A percentile compares a stretch with the other conserved stretches of the same genome.
Conservation (phyloP, 2,888 invertebrate species). For the Parnassius orleans region DNA sequence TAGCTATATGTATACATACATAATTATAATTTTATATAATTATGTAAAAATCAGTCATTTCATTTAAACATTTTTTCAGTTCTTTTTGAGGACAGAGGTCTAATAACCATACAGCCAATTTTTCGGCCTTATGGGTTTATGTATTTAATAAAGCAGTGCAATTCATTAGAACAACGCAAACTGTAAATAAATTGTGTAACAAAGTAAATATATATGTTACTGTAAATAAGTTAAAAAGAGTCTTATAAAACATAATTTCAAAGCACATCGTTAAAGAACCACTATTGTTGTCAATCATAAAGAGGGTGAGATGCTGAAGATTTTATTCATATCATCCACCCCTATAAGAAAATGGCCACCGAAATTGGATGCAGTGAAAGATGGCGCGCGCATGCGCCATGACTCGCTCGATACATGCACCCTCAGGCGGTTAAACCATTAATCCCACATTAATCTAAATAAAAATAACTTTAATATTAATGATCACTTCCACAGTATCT, state of each 20-base stretch:
- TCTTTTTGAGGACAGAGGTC: too few species aligned
- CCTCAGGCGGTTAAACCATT: slow-evolving; percentile 54
- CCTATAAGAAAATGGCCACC: slow-evolving; percentile 65
- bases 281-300: slow-evolving; percentile 9
- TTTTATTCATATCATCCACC: slow-evolving; percentile 40
- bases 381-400: slow-evolving; percentile 72
- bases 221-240: too few species aligned
- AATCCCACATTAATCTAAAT: slow-evolving; percentile 41
- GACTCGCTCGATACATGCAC: slow-evolving; percentile 74
- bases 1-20: too few species aligned
- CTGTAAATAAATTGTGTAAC: too few species aligned
- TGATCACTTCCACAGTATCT: slow-evolving; percentile 12
- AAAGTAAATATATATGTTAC: too few species aligned
- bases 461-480: background rate
- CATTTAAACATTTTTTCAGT: too few species aligned
- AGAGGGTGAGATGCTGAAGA: slow-evolving; percentile 29
- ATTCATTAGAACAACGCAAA: too few species aligned
- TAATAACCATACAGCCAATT: too few species aligned
- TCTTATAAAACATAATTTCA: background rate
- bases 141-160: too few species aligned
- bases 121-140: too few species aligned
- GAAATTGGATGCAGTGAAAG: slow-evolving; percentile 60
- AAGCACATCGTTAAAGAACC: background rate
- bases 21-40: too few species aligned
- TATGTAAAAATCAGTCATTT: too few species aligned